Base-by-base conservation (phyloP, 30 jellyfish, hydroid and myxozoan genomes). In the Turritopsis rubra region DNA sequence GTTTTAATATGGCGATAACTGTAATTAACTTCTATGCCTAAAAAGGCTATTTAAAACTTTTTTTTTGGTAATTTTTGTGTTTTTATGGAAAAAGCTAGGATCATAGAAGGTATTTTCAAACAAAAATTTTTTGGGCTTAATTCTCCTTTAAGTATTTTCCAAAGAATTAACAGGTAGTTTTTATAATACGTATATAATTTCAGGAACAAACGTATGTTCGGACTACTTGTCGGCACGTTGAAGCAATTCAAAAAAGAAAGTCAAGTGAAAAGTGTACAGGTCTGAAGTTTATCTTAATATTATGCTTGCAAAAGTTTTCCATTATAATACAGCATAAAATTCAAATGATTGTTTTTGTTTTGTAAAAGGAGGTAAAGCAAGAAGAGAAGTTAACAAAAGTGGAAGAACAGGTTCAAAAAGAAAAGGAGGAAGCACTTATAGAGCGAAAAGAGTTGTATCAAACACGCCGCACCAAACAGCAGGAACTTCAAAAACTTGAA, bases 201-300 rank as follows among this genome's bases (percentile, higher is more conserved):
- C 72, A 94, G 99, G 83, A 88, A 89, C 73, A 87, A 90, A 52
- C 89, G 99, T 52, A 94, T 94, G 99, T 89, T 94, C 85, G 99
- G 99, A 28, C 83, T 88, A 60, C 89, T 94, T 9, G 81, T 94
- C 65, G 99, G 99, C 30, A 94, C 99, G 21, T 66, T 94, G 71
- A 89, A 85, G 54, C 87, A 86, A 79, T 94, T 94, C 88, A 94
- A 94, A 83, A 89, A 80, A 19, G 99, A 94, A 21, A 86, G 91
- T 25, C 81, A 82, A 83, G 91, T 83, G 18, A 89, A 83, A 81
- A 74, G 96, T 1, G 81, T 23, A 70, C 89, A 81, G 92, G 99
- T 94, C 65, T 31, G 88, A 25, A 74, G 9, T 68, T 74, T 0
- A 26, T n/a, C 82, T 74, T 0, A 74, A 16, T 23, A 20, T 23